These are phyloP conservation scores for Heteromyza rotundicornis DNA, from an alignment of 2,888 invertebrate species.

Conservation along the genomic window DNA sequence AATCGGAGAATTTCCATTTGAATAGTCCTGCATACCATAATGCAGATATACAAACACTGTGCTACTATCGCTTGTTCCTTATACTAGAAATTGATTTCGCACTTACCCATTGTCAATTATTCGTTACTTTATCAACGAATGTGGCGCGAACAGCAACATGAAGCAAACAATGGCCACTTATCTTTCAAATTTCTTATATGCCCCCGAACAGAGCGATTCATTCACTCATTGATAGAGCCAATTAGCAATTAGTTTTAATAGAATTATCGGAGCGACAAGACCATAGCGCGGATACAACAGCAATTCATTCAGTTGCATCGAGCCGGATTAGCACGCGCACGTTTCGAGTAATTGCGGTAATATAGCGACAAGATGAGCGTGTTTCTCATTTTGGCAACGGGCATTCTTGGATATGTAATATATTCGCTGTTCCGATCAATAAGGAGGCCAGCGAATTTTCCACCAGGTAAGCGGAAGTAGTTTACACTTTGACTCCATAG, in stretches of 20 bases:
- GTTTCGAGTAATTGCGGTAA: background rate
- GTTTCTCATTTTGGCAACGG: constrained; percentile 41
- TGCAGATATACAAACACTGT: no score
- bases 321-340: background rate
- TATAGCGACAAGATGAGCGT: constrained; percentile 41
- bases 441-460: constrained; percentile 51
- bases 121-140: no score
- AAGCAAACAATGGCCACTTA: no score
- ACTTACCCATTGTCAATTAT: no score
- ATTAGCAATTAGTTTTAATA: background rate
- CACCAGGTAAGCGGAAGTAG: constrained; percentile 53
- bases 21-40: no score
- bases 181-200: no score
- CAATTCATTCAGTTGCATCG: background rate
- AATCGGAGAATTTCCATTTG: no score
- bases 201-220: no score
- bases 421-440: constrained; percentile 44
- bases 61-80: no score
- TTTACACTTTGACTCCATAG: background rate
- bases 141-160: no score
- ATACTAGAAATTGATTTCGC: no score
- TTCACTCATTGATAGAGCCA: no score
- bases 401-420: constrained; percentile 40
- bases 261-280: background rate
- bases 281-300: background rate